A percentile compares a stretch with the other conserved stretches of the same genome.
Conservation (phyloP, 2,888 invertebrate species). For the Eupithecia pulchellata region DNA sequence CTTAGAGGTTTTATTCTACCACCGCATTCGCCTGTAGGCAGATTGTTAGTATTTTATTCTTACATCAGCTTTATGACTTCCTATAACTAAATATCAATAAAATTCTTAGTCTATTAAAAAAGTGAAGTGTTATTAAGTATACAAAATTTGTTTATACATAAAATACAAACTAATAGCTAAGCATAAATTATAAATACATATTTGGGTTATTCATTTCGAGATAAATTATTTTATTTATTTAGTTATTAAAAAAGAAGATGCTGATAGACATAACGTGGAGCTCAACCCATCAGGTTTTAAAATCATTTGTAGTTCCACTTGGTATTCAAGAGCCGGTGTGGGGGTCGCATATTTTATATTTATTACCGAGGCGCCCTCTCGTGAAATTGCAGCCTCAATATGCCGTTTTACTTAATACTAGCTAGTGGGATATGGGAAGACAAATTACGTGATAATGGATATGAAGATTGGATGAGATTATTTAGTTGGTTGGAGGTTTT, state of each 20-base stretch:
- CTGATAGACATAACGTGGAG: background rate
- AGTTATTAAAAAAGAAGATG: background rate
- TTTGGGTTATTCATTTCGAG: no score
- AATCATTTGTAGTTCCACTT: conserved; percentile 76
- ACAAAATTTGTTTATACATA: no score
- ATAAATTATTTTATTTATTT: no score
- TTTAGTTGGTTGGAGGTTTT: conserved; percentile 9
- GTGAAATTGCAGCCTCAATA: conserved; percentile 71
- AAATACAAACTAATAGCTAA: no score
- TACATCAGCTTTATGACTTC: no score
- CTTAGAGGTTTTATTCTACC: no score
- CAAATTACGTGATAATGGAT: conserved; percentile 49
- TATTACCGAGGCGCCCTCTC: conserved; percentile 69
- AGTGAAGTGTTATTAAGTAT: no score
- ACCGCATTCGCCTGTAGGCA: no score
- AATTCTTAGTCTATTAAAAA: no score
- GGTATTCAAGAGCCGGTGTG: conserved; percentile 66
- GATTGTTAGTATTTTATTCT: no score
- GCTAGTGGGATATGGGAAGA: conserved; percentile 38
- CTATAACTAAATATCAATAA: no score
- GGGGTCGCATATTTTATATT: conserved; percentile 77
- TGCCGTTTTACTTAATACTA: conserved; percentile 58
- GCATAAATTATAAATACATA: no score
- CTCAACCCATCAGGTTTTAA: conserved; percentile 54
- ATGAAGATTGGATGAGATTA: conserved; percentile 32